Conservation (phyloP, 1,140 invertebrate genomes). For the Listronotus oregonensis region DNA sequence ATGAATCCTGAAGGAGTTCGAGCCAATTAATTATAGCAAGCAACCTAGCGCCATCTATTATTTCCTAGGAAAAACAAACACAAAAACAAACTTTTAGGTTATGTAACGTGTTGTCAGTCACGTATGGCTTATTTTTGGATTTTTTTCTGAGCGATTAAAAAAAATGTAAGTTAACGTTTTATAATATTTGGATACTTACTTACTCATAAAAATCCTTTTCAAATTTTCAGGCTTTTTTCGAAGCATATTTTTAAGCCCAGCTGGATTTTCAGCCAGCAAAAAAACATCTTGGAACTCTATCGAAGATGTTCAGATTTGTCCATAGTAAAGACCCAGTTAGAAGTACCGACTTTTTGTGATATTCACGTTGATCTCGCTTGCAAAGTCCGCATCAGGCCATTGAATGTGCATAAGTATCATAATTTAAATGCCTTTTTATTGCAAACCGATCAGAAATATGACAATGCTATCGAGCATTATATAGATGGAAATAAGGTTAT, state of each 20-base stretch:
- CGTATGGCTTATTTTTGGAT: no score
- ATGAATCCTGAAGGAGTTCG: no score
- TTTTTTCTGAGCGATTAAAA: no score
- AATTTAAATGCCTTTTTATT: slow-evolving; percentile 32
- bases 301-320: slow-evolving; percentile 30
- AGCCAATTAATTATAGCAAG: no score
- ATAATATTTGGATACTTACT: no score
- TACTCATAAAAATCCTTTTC: background rate
- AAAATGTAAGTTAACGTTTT: no score
- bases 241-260: slow-evolving; percentile 1
- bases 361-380: slow-evolving; percentile 38
- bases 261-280: background rate
- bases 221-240: slow-evolving; percentile 5
- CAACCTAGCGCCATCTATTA: no score
- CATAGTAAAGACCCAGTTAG: slow-evolving; percentile 35
- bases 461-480: slow-evolving; percentile 31
- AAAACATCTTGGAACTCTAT: background rate
- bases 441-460: slow-evolving; percentile 33
- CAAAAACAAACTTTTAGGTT: no score
- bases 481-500: slow-evolving; percentile 35
- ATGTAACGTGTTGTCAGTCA: no score
- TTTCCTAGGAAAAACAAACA: no score
- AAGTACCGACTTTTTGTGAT: slow-evolving; percentile 39
- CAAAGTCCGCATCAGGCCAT: slow-evolving; percentile 36
- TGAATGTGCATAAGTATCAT: slow-evolving; percentile 40